Base-by-base conservation (phyloP, 2,797 vertebrate genomes). In the Mastacembelus armatus region DNA sequence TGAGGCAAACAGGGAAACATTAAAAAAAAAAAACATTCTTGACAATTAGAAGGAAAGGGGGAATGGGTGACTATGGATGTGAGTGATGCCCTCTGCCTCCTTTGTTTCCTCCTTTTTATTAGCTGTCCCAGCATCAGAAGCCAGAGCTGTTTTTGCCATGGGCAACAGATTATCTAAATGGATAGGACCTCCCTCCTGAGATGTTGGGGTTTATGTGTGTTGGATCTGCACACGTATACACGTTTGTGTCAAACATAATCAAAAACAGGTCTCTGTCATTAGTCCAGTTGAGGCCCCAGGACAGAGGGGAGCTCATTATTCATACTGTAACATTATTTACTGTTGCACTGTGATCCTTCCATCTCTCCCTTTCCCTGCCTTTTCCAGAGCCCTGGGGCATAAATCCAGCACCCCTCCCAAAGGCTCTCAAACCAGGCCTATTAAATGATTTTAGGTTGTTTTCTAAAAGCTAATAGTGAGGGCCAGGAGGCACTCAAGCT, bases 261-360 rank as follows among this genome's bases (percentile, higher is more conserved):
- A 81, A 87, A 89, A 91, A 44, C 91, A 90, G 89, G 84, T 87
- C 84, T 89, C 78, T 91, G 85, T 89, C 84, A 89, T 91, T 90
- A 92, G 80, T 88, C 81, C 76, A 85, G 84, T 59, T 74, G 71
- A 88, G 85, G 87, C 83, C 86, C 74, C 10, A 18, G 79, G 63
- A 27, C 83, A 84, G 67, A 78, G 84, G n/a, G 71, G 81, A 83
- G 74, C 84, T 86, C 85, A 78, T 92, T 91, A 89, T 91, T 91
- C 85, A 89, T 88, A 89, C 89, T 88, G 83, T 88, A 89, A 89
- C 81, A 73, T 88, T 85, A 88, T 91, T 89, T 88, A 88, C 87
- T 83, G 85, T 85, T 84, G 68, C 66, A 54, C 74, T 72, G 40
- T 78, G 75, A 85, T 84, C 74, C 85, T 65, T 85, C 75, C 76